Base-by-base conservation (phyloP, 2,888 invertebrate genomes). In the Caenorhabditis sp. region DNA sequence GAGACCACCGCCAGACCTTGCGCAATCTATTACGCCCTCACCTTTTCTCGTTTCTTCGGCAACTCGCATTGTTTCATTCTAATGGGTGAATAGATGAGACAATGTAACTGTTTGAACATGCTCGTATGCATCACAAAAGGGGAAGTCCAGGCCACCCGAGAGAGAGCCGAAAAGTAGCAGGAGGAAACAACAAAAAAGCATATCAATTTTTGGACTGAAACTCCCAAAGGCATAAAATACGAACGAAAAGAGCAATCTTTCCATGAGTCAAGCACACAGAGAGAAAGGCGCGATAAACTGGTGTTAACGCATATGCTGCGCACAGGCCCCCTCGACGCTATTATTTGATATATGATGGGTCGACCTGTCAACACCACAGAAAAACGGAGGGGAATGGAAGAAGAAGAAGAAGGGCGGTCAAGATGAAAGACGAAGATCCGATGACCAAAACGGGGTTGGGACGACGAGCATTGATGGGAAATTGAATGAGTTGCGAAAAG, bases 261-360 rank as follows among this genome's bases (percentile, higher is more conserved):
- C 22, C 12, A 70, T 79, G 79, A 79, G 79, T 79, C 72, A 80
- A 72, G 79, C 69, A 61, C 10, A 38, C n/a, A n/a, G n/a, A n/a
- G 7, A 51, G 72, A 81, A 81, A 81, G 70, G 81, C 68, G 81
- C 81, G 74, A 81, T 68, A 61, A 81, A 81, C 74, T 81, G 81
- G 81, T 81, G 81, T 74, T 75, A 69, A 81, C 81, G 74, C 75
- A 74, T 74, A 74, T 56, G 66, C 64, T 38, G 69, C 61, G 66
- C 44, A 47, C 54, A 38, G 63, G 54, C 38, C 72, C 79, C 64
- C 79, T 80, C 79, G 66, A 80, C 79, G 79, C 38, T 72, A 80
- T 72, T 80, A 80, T 80, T 80, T 80, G 82, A 76, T 76, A 77
- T 76, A 82, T 70, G 82, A 72, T 72, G 82, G 82, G 82, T 56